Conservation (phyloP, 1,140 invertebrate species). For the Chionoecetes opilio region DNA sequence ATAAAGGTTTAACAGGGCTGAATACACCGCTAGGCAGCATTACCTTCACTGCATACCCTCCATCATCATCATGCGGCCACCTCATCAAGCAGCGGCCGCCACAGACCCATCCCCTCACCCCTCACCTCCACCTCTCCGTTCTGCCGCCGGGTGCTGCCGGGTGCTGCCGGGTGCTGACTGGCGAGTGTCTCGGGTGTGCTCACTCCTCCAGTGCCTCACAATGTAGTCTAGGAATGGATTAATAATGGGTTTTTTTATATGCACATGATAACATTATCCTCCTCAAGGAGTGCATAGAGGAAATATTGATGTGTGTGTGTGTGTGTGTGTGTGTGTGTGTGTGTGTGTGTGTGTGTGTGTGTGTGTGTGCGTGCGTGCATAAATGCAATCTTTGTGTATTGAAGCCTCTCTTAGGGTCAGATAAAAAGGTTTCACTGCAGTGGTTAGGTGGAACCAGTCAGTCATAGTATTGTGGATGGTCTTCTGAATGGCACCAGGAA, state of each 20-base stretch:
- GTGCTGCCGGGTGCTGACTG: background rate
- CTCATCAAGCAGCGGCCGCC: background rate
- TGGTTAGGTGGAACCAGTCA: too few relatives aligned
- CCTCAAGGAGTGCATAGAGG: background rate
- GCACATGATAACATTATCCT: background rate
- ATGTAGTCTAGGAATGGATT: slow-evolving; percentile 32
- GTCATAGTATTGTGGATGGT: too few relatives aligned
- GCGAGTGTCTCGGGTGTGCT: slow-evolving; percentile 37
- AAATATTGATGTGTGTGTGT: background rate
- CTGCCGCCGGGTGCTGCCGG: background rate
- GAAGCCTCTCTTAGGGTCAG: too few relatives aligned
- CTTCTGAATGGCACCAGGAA: too few relatives aligned
- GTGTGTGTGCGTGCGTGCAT: too few relatives aligned
- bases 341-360: background rate
- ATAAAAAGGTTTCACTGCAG: too few relatives aligned
- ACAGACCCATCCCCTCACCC: background rate
- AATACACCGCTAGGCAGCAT: background rate
- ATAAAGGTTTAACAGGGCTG: background rate
- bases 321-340: slow-evolving; percentile 27
- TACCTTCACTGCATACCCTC: slow-evolving; percentile 33
- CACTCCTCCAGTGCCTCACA: slow-evolving; percentile 51
- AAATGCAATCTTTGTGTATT: too few relatives aligned
- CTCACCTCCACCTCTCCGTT: background rate
- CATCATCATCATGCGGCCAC: slow-evolving; percentile 41
- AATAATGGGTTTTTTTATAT: background rate